phyloP scores from a whole-genome alignment of 2,888 invertebrate species.

The Elysia crispata region DNA sequence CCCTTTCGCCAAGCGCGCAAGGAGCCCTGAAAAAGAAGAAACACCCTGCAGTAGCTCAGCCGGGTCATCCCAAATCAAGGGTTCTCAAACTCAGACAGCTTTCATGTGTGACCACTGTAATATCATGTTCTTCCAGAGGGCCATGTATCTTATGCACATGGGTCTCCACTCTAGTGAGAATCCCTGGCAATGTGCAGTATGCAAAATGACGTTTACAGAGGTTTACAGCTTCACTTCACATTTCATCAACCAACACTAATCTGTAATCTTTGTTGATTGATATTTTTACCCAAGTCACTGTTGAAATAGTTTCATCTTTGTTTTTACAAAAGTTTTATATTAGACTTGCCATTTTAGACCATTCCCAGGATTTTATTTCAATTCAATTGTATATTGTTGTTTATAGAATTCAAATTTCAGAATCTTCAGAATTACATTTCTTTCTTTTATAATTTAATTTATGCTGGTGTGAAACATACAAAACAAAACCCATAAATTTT shows the following conservation, averaged over 20 bases:
- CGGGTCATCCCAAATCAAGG: background rate
- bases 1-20: no score
- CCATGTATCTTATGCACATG: conserved; percentile 96
- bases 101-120: conserved; percentile 87
- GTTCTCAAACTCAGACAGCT: conserved; percentile 49
- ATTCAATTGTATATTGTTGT: no score
- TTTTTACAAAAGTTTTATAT: background rate
- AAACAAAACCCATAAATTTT: no score
- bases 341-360: background rate
- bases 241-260: conserved; percentile 59
- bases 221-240: conserved; percentile 93
- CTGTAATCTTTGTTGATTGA: background rate
- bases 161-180: conserved; percentile 97
- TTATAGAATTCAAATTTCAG: no score
- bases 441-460: no score
- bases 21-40: no score
- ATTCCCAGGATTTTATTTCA: no score
- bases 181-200: conserved; percentile 97
- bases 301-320: background rate
- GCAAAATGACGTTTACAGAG: conserved; percentile 94
- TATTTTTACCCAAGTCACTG: background rate
- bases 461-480: no score
- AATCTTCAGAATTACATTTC: no score
- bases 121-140: conserved; percentile 95
- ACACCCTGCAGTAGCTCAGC: conserved; percentile 50